Base-by-base conservation (phyloP, 2,113 vertebrate genomes). In the Lasiurus cinereus region DNA sequence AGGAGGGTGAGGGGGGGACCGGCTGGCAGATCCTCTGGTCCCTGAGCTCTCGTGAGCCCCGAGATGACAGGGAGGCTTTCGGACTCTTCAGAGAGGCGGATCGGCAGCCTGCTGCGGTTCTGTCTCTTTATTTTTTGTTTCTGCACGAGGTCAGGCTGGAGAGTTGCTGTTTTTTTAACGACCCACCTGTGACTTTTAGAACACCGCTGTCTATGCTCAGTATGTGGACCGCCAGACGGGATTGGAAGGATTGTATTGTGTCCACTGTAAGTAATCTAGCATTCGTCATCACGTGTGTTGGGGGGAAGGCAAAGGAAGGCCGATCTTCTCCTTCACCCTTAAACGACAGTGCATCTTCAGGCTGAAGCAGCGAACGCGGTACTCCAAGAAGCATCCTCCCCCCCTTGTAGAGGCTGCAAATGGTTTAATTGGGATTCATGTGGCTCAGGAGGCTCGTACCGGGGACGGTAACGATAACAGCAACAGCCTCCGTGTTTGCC, bases 381-480 rank as follows among this genome's bases (percentile, higher is more conserved):
- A 1, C 96, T 97, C 91, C 87, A 83, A 79, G 88, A 95, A 96
- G 27, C 95, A 39, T 98, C 98, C 97, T 97, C 97, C 76, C 97
- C 97, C 93, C 96, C 96, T 76, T 95, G 97, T 98, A 76, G 82
- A 96, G 96, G 80, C 88, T 97, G 93, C 95, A 97, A 93, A 97
- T 97, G 96, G 97, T 98, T 98, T 98, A 98, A 98, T 96, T 98
- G 83, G 98, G 95, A 98, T 98, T 98, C 98, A 98, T 98, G 93
- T 96, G 98, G 97, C 98, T 98, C 96, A 92, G 89, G 97, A 97
- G 98, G 97, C 97, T 94, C 90, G 56, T 97, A 87, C 93, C 70
- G 96, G 96, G 96, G 98, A 94, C 83, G 93, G 96, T 96, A 96
- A 98, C 91, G 96, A 94, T 97, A 94, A 88, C 97, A 97, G 96